Base-by-base conservation (phyloP, 64 coral and sea anemone species). In the Acropora tenuis region DNA sequence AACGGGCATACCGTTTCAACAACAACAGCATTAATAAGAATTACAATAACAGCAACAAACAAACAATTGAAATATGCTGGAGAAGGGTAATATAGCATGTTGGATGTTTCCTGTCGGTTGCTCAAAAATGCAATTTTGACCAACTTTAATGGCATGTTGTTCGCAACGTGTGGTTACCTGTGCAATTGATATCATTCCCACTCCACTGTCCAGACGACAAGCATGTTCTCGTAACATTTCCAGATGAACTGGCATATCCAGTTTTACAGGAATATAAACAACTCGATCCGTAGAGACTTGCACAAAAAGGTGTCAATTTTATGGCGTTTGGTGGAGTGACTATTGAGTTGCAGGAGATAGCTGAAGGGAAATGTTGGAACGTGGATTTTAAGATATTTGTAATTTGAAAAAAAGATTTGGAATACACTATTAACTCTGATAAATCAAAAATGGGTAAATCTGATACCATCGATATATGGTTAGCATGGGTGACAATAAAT, bases 191-290 rank as follows among this genome's bases (percentile, higher is more conserved):
- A 55, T 59, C 9, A 61, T 82, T 47, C 41, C 79, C 79, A 82
- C 79, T 82, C n/a, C n/a, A n/a, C n/a, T n/a, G n/a, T n/a, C n/a
- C n/a, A n/a, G n/a, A n/a, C n/a, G n/a, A n/a, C n/a, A 82, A 82
- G 53, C 79, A 82, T 4, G 53, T 82, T 63, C 79, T 82, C 8
- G 79, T 61, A 16, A 82, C 79, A 16, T 82, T 82, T 82, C 79
- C 79, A 19, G 53, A 30, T 41, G n/a, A 61, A 55, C 79, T 82
- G 41, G 40, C 17, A 82, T 80, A 90, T 13, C 88, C 88, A 80
- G 8, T 80, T 74, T 78, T 77, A 72, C 88, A 90, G 16, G 76
- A 80, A 73, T 67, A 80, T 47, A 67, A 11, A 47, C 88, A 90
- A 7, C 57, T 72, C 30, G 88, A 66, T n/a, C 88, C 88, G 47